phyloP scores from a whole-genome alignment of 2,113 vertebrate species.

The Pterocles gutturalis region DNA sequence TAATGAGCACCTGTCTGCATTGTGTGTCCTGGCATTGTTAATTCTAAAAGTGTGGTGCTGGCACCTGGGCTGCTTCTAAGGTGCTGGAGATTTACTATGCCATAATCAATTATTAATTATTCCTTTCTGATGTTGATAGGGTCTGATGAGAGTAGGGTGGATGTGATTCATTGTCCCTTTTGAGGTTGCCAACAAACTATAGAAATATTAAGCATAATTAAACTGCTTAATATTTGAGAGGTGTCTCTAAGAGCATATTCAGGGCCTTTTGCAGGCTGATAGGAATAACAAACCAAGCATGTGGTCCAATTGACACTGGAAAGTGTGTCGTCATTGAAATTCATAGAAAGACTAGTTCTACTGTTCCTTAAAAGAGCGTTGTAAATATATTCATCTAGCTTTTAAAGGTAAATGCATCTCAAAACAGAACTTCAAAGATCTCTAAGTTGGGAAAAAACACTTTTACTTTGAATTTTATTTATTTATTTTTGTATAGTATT shows the following conservation, averaged over 20 bases:
- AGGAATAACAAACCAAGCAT: background rate
- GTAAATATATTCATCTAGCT: background rate
- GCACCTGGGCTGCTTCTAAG: background rate
- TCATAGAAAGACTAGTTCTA: background rate
- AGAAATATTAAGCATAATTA: background rate
- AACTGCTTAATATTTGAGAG: constrained; percentile 23
- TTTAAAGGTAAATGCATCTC: background rate
- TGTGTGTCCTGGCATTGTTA: background rate
- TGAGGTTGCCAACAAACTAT: constrained; percentile 13
- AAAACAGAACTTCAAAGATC: background rate
- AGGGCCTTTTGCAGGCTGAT: background rate
- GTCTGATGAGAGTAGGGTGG: background rate
- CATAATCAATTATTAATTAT: constrained; percentile 45
- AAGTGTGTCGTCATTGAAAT: background rate
- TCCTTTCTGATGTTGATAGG: constrained; percentile 14
- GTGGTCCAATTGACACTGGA: background rate
- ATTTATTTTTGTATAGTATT: background rate
- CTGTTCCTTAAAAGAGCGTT: background rate
- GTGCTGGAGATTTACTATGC: background rate
- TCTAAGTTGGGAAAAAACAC: background rate
- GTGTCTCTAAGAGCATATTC: background rate
- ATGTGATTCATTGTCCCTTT: background rate
- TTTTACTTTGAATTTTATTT: background rate
- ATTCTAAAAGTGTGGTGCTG: background rate
- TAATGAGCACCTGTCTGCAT: background rate